These are phyloP conservation scores for Orthosia incerta DNA, from an alignment of 2,888 invertebrate genomes.

Conservation along the genomic window DNA sequence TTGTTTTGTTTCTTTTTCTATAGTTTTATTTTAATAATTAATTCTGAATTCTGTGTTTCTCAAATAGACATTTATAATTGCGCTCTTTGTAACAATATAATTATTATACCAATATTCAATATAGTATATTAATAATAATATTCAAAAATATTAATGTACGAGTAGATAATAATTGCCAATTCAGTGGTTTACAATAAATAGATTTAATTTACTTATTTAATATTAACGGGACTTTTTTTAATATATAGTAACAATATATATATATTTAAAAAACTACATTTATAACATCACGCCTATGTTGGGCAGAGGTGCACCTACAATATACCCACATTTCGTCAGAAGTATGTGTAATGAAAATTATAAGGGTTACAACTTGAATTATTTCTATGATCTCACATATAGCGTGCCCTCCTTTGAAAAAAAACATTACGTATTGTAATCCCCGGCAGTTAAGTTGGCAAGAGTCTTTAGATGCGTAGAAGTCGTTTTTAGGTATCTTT, in stretches of 20 bases:
- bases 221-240: conserved; percentile 1
- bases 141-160: conserved; percentile 21
- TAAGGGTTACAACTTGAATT: background rate
- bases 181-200: conserved; percentile 1
- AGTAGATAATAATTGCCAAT: conserved; percentile 26
- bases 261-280: conserved; percentile 11
- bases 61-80: conserved; percentile 1
- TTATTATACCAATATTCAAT: conserved; percentile 6
- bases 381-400: background rate
- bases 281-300: too few relatives aligned
- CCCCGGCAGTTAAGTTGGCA: too few relatives aligned
- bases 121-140: conserved; percentile 20
- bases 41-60: too few relatives aligned
- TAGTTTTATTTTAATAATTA: background rate
- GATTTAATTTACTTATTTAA: conserved; percentile 16
- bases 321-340: too few relatives aligned
- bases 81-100: conserved; percentile 3
- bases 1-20: too few relatives aligned
- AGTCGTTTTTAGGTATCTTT: too few relatives aligned
- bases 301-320: too few relatives aligned
- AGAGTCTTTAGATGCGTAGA: too few relatives aligned
- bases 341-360: too few relatives aligned
- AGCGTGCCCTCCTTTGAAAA: too few relatives aligned
- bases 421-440: too few relatives aligned
- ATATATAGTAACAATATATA: conserved; percentile 29